Base-by-base conservation (phyloP, 2,113 vertebrate genomes). In the Serilophus lunatus region DNA sequence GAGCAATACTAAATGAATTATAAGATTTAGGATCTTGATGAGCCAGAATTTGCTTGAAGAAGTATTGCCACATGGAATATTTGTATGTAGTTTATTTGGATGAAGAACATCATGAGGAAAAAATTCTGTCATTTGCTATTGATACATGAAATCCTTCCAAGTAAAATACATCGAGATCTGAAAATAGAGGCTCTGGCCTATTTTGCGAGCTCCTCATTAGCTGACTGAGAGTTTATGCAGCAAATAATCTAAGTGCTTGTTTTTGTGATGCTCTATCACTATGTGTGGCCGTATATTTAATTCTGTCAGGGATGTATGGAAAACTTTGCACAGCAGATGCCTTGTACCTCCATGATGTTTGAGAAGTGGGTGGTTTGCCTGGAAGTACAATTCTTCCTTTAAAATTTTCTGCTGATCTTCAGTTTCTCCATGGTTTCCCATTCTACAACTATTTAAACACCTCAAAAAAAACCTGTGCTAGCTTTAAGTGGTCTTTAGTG, bases 81-180 rank as follows among this genome's bases (percentile, higher is more conserved):
- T 94, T 95, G 72, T 93, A 26, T 68, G 40, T 83, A 49, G 50
- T 53, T 92, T 78, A 74, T 54, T 88, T 69, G 53, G 70, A 78
- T 75, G 45, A 81, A 94, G 69, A 93, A 71, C n/a, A 83, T 78
- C 80, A 92, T 51, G 71, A 88, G 92, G 56, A 86, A 90, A 96
- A 93, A 84, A 70, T 45, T 36, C 20, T 57, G 36, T 88, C 82
- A 84, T 88, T 95, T 96, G 82, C 90, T 86, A 75, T 82, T 86
- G 92, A 90, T 88, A 92, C 64, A 93, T 88, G 88, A 93, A 93
- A 84, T 31, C 38, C 33, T 90, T 92, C 88, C 88, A 96, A 96
- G 49, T 68, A 68, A 92, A 96, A 93, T 49, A 91, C 85, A 85
- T 90, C 54, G 49, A 93, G 51, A 74, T 92, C 90, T 90, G 88